Evolutionary conservation across 2,113 vertebrate species (phyloP).

Genomic region (Seriola rivoliana): DNA sequence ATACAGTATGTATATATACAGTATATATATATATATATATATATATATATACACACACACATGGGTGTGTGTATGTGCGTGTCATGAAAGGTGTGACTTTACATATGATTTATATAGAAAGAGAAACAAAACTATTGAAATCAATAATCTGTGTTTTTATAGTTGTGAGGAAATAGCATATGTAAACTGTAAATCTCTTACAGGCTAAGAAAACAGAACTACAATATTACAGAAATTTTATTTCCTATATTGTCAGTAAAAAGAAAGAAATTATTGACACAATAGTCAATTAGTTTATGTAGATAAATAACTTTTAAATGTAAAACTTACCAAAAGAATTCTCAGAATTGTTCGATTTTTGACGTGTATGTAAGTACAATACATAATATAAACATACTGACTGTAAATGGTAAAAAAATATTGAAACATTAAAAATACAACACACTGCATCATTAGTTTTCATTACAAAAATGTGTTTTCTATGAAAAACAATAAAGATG

Average conservation of each 20-base stretch:
- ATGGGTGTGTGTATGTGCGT: too few species aligned
- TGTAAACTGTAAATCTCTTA: constrained; percentile 23
- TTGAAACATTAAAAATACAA: constrained; percentile 2
- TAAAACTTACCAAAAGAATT: constrained; percentile 19
- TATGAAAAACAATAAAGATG: not conserved
- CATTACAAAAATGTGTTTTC: not conserved
- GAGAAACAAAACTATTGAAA: constrained; percentile 4
- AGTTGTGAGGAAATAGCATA: not conserved
- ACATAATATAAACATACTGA: constrained; percentile 18
- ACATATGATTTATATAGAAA: not conserved
- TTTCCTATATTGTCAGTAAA: not conserved
- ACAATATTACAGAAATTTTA: not conserved
- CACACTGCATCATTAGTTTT: not conserved
- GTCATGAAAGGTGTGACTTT: not conserved
- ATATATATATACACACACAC: too few species aligned
- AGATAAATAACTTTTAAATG: constrained; percentile 28
- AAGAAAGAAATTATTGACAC: not conserved
- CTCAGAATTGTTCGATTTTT: not conserved
- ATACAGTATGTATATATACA: too few species aligned
- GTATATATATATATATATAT: too few species aligned
- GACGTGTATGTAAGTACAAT: not conserved
- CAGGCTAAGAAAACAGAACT: constrained; percentile 20
- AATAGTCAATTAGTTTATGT: not conserved
- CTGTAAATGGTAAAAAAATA: constrained; percentile 4
- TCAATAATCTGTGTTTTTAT: not conserved